Evolutionary conservation across 2,797 vertebrate genomes (phyloP).

Genomic region (Anisognathus igniventris): DNA sequence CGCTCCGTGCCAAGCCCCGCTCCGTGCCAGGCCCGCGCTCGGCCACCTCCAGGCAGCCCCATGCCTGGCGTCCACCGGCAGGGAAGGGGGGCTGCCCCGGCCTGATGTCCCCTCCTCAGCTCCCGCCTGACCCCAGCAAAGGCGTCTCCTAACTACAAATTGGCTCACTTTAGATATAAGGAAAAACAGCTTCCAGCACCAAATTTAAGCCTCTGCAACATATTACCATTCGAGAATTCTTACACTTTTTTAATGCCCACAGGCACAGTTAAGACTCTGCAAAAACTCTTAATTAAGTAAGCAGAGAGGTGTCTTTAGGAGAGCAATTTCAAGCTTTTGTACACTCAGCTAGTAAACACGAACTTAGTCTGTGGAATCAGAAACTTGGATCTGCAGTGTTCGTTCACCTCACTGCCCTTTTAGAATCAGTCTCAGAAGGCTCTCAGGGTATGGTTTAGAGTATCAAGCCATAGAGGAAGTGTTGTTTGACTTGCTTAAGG

Average conservation of each 20-base stretch:
- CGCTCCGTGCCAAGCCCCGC: not conserved
- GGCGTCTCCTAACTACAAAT: not conserved
- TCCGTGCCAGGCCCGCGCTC: not conserved
- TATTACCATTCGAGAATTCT: not conserved
- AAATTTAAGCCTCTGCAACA: not conserved
- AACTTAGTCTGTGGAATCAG: not conserved
- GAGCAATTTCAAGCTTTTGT: not conserved
- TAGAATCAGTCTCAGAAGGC: not conserved
- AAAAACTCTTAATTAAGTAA: not conserved
- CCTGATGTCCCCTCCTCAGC: not conserved
- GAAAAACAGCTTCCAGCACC: not conserved
- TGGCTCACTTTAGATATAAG: not conserved
- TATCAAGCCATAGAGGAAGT: not conserved
- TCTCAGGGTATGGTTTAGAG: not conserved
- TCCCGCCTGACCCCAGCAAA: not conserved
- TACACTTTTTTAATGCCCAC: not conserved
- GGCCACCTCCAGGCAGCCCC: not conserved
- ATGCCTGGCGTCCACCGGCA: accelerated
- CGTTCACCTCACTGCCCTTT: not conserved
- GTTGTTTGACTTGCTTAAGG: not conserved
- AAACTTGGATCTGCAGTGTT: not conserved
- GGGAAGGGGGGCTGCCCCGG: not conserved
- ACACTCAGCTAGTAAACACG: not conserved
- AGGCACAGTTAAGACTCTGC: not conserved
- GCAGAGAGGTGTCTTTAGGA: not conserved